phyloP scores from a whole-genome alignment of 2,113 vertebrate genomes.

The Stercorarius parasiticus region DNA sequence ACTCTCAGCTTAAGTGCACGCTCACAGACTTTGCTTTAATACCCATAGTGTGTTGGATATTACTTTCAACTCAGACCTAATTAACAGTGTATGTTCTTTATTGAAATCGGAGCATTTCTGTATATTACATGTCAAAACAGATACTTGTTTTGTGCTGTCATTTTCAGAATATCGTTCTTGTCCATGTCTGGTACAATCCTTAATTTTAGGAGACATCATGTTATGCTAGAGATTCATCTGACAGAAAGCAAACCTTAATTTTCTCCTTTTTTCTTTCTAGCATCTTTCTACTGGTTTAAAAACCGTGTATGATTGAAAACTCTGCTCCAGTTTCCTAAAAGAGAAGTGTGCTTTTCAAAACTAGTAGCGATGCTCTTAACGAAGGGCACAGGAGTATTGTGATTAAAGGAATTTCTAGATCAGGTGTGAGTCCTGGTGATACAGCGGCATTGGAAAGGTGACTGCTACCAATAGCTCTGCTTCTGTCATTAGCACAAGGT shows the following conservation, averaged over 20 bases:
- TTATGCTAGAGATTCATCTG: neutral
- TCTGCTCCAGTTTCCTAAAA: neutral
- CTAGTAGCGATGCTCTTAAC: neutral
- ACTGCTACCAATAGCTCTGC: neutral
- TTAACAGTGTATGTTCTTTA: neutral
- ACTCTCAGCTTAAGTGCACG: neutral
- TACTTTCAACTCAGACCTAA: neutral
- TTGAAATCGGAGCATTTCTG: neutral
- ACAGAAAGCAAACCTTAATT: neutral
- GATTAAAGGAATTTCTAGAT: neutral
- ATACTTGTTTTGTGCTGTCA: neutral
- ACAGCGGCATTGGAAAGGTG: neutral
- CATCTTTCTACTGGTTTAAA: neutral
- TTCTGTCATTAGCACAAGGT: neutral
- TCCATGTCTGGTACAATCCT: neutral
- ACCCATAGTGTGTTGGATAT: neutral
- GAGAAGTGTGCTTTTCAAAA: neutral
- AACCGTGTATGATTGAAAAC: neutral
- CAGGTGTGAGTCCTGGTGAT: neutral
- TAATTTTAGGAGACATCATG: neutral
- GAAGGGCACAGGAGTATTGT: neutral
- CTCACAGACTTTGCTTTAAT: neutral
- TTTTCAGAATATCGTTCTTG: neutral
- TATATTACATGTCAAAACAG: neutral
- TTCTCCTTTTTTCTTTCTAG: neutral